Evolutionary conservation across 2,797 vertebrate genomes (phyloP), one percentile per base, ranked within the genome.

Genomic region (Betta splendens): DNA sequence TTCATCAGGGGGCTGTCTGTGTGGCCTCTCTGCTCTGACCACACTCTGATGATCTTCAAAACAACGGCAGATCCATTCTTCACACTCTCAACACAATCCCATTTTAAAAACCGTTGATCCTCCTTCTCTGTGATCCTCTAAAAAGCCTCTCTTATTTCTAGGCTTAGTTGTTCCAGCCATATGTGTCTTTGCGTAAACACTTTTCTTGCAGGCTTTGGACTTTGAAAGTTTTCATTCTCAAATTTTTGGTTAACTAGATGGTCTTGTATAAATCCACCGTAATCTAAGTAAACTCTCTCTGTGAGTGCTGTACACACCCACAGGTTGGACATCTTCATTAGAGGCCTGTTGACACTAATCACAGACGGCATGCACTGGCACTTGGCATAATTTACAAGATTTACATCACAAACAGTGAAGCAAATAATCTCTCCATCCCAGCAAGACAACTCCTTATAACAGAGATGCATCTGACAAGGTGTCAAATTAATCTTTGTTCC

Each of bases 311-410:
- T 15, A 63, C 60, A 63, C 32, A 49, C 68, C 83, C 28, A 65
- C 79, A 83, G 80, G 79, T 83, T 72, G 64, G 75, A 63, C 71
- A 29, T 80, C 80, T 85, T 82, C 77, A 88, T 86, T 85, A 81
- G 69, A 68, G 50, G 53, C 60, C 67, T 49, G 75, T 75, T 90
- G 87, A 86, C 66, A 74, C 68, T 84, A 84, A 89, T 84, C 65
- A 54, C 42, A 57, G 66, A 75, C 45, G 84, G 85, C 85, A 71
- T 75, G 56, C 66, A 64, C 69, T 61, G 50, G 49, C 75, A 64
- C 76, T 73, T 65, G 45, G 58, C 47, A 75, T 83, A 72, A 87
- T 88, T 82, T 80, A 61, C 47, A 69, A 87, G 72, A 87, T 85
- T 86, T 83, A 86, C 67, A 58, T 68, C 45, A 54, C 72, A 84